Base-by-base conservation (phyloP, 2,797 vertebrate species). In the Gallinago nigripennis region DNA sequence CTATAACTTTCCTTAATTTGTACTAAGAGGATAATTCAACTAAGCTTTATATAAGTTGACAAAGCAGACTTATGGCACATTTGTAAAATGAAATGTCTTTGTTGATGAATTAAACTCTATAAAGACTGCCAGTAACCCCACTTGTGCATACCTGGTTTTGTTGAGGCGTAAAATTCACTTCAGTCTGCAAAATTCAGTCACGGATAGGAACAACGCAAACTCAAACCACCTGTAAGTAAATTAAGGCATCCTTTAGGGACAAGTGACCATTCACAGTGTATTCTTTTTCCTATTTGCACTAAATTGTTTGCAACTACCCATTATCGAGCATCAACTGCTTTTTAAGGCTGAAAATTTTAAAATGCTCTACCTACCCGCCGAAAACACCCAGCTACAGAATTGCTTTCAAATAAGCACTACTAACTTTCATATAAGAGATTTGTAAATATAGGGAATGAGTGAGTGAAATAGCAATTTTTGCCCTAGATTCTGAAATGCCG, bases 361-460 rank as follows among this genome's bases (percentile, higher is more conserved):
- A 95, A 88, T 43, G n/a, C 23, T 81, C 68, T 53, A 39, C 45
- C 45, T 53, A 50, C 51, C 56, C 84, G 69, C 80, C 68, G 83
- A 48, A 96, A 92, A 13, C 19, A 94, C 13, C 23, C 56, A 87
- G 51, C 19, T 79, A 20, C 50, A 94, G 54, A 95, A 86, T 51
- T 89, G 51, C 76, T 94, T 94, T 92, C 2, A 10, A 87, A 54
- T 92, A 75, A 93, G 43, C 2, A 3, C 61, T 76, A 37, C 5
- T 92, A 78, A 71, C 54, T 95, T 96, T 84, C 72, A 48, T 39
- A 66, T 19, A n/a, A 88, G 96, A 86, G 43, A 37, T 75, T 87
- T 86, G 45, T 86, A 96, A 97, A 95, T 81, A 72, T 6, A 82
- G 46, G 53, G 31, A 85, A 84, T 50, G 50, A 92, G 33, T 1